These are phyloP conservation scores for Ptychochromis oligacanthus DNA, from an alignment of 2,113 vertebrate genomes.

Conservation along the genomic window DNA sequence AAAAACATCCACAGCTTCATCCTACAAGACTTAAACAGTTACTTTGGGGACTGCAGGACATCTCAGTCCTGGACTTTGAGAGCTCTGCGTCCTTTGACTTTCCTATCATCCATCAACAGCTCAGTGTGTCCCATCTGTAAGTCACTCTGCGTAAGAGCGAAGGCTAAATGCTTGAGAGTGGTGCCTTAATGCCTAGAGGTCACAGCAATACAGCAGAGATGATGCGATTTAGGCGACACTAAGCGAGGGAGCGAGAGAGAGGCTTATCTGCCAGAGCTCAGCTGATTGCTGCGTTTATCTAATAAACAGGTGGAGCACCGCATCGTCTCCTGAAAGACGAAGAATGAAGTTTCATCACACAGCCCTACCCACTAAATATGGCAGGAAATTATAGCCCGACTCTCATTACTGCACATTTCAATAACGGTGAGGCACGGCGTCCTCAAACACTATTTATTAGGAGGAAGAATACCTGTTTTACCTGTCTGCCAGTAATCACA, in stretches of 20 bases:
- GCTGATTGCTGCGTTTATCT: slow-evolving; percentile 45
- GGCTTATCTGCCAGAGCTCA: slow-evolving; percentile 42
- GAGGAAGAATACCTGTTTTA: neutral
- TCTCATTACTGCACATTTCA: neutral
- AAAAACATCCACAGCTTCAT: neutral
- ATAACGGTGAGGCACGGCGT: neutral
- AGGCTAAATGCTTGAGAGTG: neutral
- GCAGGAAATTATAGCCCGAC: slow-evolving; percentile 27
- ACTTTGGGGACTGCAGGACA: neutral
- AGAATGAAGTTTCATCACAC: neutral
- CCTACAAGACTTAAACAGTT: neutral
- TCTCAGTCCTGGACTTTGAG: neutral
- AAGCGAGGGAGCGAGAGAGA: neutral
- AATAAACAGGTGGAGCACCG: slow-evolving; percentile 49
- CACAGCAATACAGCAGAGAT: slow-evolving; percentile 24
- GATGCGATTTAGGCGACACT: slow-evolving; percentile 33
- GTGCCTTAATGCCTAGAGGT: slow-evolving; percentile 23
- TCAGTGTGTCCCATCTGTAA: slow-evolving; percentile 3
- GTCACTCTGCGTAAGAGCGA: neutral
- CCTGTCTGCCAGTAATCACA: neutral
- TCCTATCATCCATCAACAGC: neutral
- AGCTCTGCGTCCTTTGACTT: neutral
- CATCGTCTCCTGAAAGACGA: slow-evolving; percentile 10
- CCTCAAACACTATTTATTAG: neutral
- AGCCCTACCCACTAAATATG: neutral